Percentiles rank a stretch among this genome's conserved stretches.
Conservation (phyloP, 2,113 vertebrate species). For the Emberiza fucata region DNA sequence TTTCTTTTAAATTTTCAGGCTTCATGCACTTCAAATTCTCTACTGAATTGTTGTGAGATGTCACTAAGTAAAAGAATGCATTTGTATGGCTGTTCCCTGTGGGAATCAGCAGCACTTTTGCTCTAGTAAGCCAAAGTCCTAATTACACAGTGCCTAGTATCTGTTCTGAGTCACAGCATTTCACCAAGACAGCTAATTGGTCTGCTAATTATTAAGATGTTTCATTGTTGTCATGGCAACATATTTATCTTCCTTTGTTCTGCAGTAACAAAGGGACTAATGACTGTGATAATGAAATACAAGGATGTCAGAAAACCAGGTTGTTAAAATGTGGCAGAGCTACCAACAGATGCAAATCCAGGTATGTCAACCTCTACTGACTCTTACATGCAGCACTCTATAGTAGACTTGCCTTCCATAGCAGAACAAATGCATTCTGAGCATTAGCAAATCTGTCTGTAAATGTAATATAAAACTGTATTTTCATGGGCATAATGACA, state of each 20-base stretch:
- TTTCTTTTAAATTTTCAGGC: not conserved
- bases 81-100: slow-evolving; percentile 41
- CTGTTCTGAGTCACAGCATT: slow-evolving; percentile 70
- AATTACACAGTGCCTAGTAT: slow-evolving; percentile 78
- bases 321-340: not conserved
- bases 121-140: slow-evolving; percentile 70
- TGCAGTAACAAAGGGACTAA: slow-evolving; percentile 51
- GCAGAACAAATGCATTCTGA: not conserved
- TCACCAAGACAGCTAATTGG: slow-evolving; percentile 77
- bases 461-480: not conserved
- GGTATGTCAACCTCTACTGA: not conserved
- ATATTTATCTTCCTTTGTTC: slow-evolving; percentile 63
- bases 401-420: not conserved
- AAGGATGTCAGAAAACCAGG: slow-evolving; percentile 10
- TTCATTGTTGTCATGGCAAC: slow-evolving; percentile 80
- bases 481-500: not conserved
- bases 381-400: not conserved
- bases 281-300: slow-evolving; percentile 22
- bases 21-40: not conserved
- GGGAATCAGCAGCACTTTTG: slow-evolving; percentile 61
- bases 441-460: not conserved
- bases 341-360: not conserved
- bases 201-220: slow-evolving; percentile 84
- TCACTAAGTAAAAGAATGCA: slow-evolving; percentile 17
- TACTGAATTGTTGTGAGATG: not conserved